A percentile compares a stretch with the other conserved stretches of the same genome.
phyloP scores from a whole-genome alignment of 1,140 invertebrate species.

The Anthonomus grandis region DNA sequence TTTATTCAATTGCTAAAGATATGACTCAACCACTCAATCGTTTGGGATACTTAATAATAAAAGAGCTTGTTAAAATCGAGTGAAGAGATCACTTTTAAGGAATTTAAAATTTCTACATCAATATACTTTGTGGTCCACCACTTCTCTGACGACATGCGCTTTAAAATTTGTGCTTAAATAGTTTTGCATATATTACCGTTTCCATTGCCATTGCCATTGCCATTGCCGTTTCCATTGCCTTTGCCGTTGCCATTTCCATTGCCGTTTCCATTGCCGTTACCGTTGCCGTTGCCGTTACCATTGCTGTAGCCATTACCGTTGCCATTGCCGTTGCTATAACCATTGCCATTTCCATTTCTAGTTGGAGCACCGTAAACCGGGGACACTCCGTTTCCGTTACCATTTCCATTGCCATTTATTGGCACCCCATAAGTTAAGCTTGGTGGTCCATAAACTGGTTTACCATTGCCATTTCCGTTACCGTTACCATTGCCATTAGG shows the following conservation, averaged over 20 bases:
- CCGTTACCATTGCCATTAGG: slow-evolving; percentile 29
- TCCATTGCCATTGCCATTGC: slow-evolving; percentile 20
- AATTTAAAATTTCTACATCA: too few relatives aligned
- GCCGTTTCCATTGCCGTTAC: slow-evolving; percentile 42
- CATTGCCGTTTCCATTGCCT: slow-evolving; percentile 39
- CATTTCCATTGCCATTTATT: slow-evolving; percentile 37
- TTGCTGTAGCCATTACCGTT: slow-evolving; percentile 31
- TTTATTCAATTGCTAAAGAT: too few relatives aligned
- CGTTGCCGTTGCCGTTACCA: slow-evolving; percentile 15
- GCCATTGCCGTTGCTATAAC: slow-evolving; percentile 36
- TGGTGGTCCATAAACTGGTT: slow-evolving; percentile 16
- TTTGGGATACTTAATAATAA: too few relatives aligned
- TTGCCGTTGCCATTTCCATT: slow-evolving; percentile 36
- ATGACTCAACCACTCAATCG: too few relatives aligned
- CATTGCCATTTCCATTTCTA: slow-evolving; percentile 32
- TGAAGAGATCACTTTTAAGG: too few relatives aligned
- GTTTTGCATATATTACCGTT: slow-evolving; percentile 22
- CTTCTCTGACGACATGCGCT: too few relatives aligned
- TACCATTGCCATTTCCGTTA: slow-evolving; percentile 34
- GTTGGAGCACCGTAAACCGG: slow-evolving; percentile 13
- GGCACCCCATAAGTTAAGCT: too few relatives aligned
- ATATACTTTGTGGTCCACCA: too few relatives aligned
- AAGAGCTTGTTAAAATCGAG: too few relatives aligned
- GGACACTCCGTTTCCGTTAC: slow-evolving; percentile 27
- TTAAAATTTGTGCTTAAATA: too few relatives aligned